phyloP scores from a whole-genome alignment of 2,113 vertebrate species.

The Trogon melanurus region DNA sequence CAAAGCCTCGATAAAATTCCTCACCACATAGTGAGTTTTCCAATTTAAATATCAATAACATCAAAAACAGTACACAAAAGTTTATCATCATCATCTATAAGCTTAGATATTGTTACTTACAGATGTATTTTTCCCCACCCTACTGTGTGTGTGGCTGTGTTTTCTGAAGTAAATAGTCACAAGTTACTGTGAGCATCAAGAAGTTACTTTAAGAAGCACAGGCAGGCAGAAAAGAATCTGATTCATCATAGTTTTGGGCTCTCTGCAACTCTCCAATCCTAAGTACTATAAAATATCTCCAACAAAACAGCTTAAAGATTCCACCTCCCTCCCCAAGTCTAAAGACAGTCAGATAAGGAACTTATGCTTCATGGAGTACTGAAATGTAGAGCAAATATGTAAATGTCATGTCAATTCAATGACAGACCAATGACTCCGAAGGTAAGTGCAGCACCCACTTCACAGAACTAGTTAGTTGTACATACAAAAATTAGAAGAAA shows the following conservation, averaged over 20 bases:
- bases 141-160: neutral
- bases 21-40: neutral
- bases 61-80: neutral
- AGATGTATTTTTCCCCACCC: neutral
- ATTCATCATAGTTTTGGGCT: fast-evolving
- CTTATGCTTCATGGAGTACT: neutral
- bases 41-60: neutral
- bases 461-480: neutral
- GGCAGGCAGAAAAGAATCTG: neutral
- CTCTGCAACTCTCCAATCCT: neutral
- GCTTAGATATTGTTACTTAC: neutral
- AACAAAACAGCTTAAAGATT: neutral
- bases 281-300: neutral
- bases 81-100: neutral
- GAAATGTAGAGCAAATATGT: neutral
- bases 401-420: neutral
- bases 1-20: neutral
- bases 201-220: neutral
- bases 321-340: fast-evolving
- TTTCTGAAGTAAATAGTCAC: neutral
- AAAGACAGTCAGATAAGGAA: neutral
- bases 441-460: neutral
- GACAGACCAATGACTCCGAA: neutral
- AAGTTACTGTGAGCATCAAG: neutral
- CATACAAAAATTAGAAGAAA: neutral